Conservation (phyloP, 2,113 vertebrate species). For the Pelecanus crispus region DNA sequence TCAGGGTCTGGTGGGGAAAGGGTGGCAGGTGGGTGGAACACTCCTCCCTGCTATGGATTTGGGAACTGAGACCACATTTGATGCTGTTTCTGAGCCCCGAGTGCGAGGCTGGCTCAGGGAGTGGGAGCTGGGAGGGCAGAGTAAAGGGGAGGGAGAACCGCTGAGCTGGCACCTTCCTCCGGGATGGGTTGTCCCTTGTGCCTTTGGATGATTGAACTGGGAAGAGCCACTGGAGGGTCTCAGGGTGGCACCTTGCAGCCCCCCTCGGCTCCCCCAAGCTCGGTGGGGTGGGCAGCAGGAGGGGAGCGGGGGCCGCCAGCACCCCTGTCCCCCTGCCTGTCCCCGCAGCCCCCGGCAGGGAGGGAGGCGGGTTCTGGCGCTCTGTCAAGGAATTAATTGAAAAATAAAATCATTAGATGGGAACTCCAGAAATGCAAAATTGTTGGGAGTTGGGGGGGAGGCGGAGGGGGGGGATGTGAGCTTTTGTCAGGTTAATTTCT, state of each 20-base stretch:
- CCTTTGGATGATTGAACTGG: background rate
- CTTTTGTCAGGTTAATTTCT: conserved; percentile 78
- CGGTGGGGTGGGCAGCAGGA: rapidly evolving
- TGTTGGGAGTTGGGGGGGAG: conserved; percentile 21
- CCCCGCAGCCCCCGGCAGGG: background rate
- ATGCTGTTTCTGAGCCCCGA: background rate
- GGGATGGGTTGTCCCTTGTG: background rate
- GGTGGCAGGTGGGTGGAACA: background rate
- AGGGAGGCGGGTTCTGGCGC: conserved; percentile 60
- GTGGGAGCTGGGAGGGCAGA: background rate
- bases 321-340: background rate
- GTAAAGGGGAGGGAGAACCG: background rate
- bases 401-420: conserved; percentile 80
- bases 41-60: rapidly evolving
- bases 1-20: background rate
- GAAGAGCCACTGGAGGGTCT: background rate
- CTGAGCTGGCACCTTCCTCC: background rate
- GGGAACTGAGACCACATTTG: background rate
- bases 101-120: background rate
- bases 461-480: background rate
- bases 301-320: rapidly evolving
- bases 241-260: background rate
- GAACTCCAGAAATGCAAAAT: conserved; percentile 75
- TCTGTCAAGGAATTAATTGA: conserved; percentile 81
- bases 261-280: background rate